Conservation (phyloP, 2,888 invertebrate species). For the Monopis laevigella region DNA sequence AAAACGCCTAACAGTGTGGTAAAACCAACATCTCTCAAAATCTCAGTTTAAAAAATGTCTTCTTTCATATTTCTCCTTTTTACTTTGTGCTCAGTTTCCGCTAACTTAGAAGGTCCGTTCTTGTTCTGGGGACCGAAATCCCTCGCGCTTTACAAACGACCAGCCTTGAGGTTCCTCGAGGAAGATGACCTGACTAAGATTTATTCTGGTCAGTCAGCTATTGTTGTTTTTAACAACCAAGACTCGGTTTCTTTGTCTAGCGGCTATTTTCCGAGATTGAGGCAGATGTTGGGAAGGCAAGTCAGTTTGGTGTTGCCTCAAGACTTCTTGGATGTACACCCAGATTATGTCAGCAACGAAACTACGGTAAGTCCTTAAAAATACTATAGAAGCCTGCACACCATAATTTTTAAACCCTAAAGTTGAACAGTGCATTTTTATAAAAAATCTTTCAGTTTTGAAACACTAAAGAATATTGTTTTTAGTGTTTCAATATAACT, state of each 20-base stretch:
- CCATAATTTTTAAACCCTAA: no score
- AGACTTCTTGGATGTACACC: conserved; percentile 65
- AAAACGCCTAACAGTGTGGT: background rate
- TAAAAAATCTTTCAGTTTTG: no score
- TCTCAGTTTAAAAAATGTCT: conserved; percentile 7
- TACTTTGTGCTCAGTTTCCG: conserved; percentile 25
- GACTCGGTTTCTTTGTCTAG: conserved; percentile 61
- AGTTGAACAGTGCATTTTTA: no score
- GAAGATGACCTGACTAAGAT: conserved; percentile 66
- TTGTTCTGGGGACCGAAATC: conserved; percentile 67
- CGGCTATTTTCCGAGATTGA: conserved; percentile 62
- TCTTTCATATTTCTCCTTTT: conserved; percentile 1
- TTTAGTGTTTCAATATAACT: no score
- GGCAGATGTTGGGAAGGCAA: conserved; percentile 62
- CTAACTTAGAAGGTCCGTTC: conserved; percentile 68
- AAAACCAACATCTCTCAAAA: background rate
- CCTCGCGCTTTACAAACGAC: conserved; percentile 50
- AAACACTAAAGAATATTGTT: no score
- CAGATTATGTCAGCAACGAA: conserved; percentile 68
- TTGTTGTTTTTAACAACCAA: conserved; percentile 69
- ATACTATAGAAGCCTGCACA: background rate
- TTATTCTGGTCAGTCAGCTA: conserved; percentile 65
- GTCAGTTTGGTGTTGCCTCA: conserved; percentile 64
- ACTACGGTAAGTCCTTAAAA: conserved; percentile 52
- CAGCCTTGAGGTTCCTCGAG: conserved; percentile 59